Evolutionary conservation across 2,113 vertebrate species (phyloP).

Genomic region (Talpa occidentalis): DNA sequence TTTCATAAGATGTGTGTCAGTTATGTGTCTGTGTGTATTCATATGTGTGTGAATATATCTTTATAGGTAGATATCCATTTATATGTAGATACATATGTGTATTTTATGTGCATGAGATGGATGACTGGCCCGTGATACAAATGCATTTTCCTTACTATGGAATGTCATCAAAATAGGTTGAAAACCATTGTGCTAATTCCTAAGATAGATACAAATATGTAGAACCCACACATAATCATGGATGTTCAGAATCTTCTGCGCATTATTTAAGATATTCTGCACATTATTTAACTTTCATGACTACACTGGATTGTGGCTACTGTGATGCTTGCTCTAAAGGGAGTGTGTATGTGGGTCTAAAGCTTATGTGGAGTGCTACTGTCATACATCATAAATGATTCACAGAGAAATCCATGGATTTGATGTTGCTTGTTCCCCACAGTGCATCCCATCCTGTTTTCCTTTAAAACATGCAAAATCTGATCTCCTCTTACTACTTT

Average conservation of each 20-base stretch:
- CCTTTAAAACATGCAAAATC: background rate
- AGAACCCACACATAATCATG: background rate
- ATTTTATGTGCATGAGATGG: background rate
- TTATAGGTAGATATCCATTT: background rate
- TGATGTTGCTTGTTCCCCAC: background rate
- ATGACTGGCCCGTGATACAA: background rate
- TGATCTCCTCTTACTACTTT: background rate
- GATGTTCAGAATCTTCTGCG: slow-evolving; percentile 29
- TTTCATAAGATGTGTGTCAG: background rate
- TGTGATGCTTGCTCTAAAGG: background rate
- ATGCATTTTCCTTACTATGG: slow-evolving; percentile 9
- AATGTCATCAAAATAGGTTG: slow-evolving; percentile 28
- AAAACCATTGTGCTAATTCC: slow-evolving; percentile 37
- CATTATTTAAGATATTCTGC: background rate
- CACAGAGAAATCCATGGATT: background rate
- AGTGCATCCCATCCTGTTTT: background rate
- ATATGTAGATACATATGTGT: background rate
- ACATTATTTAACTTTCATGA: background rate
- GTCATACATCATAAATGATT: background rate
- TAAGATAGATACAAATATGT: slow-evolving; percentile 36
- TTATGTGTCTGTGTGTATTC: background rate
- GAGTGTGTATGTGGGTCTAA: background rate
- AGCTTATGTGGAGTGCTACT: background rate
- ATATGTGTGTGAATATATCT: background rate
- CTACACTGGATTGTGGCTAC: background rate